Conservation (phyloP, 1,140 invertebrate genomes). For the Scaptomyza pallida region DNA sequence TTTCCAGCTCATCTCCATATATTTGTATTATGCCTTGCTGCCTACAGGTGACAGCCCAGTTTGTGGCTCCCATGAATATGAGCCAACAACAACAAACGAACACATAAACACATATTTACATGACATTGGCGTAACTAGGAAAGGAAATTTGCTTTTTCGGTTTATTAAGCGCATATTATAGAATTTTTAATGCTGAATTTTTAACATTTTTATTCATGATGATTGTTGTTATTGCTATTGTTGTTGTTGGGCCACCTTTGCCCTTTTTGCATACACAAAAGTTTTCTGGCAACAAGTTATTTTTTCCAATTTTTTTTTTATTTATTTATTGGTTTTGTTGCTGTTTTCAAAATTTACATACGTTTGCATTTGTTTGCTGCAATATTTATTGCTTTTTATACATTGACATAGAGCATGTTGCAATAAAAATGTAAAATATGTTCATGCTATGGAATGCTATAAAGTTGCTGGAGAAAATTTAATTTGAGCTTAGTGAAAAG, state of each 20-base stretch:
- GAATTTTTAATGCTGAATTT: slow-evolving; percentile 53
- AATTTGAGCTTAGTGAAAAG: too few species aligned
- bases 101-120: background rate
- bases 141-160: slow-evolving; percentile 59
- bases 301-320: too few species aligned
- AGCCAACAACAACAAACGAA: background rate
- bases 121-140: slow-evolving; percentile 33
- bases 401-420: slow-evolving; percentile 45
- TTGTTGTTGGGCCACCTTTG: slow-evolving; percentile 5
- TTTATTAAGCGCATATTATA: slow-evolving; percentile 61
- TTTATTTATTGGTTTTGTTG: slow-evolving; percentile 22
- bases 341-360: slow-evolving; percentile 3
- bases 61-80: slow-evolving; percentile 1
- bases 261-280: slow-evolving; percentile 6
- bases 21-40: slow-evolving; percentile 40
- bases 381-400: slow-evolving; percentile 47
- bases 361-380: slow-evolving; percentile 16
- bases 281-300: slow-evolving; percentile 23
- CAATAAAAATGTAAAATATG: slow-evolving; percentile 65
- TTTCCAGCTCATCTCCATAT: slow-evolving; percentile 16
- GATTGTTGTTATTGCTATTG: background rate
- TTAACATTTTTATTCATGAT: slow-evolving; percentile 18
- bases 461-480: too few species aligned
- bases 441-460: background rate
- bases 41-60: slow-evolving; percentile 39